These are phyloP conservation scores for Delphinus delphis DNA, from an alignment of 2,113 vertebrate species.

Conservation along the genomic window DNA sequence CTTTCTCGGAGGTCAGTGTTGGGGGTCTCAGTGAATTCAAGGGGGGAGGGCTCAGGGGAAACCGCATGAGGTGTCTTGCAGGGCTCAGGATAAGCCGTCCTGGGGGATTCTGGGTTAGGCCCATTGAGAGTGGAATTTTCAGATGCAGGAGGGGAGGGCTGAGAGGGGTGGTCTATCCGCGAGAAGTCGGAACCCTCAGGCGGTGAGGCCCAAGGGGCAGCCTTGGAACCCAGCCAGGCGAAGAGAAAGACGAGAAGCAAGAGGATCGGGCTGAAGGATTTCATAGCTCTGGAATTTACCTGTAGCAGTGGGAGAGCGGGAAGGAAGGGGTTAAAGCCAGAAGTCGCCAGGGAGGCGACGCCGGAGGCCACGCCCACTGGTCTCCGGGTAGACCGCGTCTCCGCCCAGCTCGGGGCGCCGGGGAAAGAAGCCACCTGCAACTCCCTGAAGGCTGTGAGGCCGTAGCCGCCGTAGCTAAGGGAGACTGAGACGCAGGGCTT, in stretches of 20 bases:
- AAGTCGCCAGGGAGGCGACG: rapidly evolving
- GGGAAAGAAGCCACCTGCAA: background rate
- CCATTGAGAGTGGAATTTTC: background rate
- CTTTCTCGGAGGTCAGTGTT: background rate
- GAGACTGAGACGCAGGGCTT: background rate
- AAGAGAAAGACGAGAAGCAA: slow-evolving; percentile 34
- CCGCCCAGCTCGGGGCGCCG: rapidly evolving
- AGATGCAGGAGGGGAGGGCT: background rate
- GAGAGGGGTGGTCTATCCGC: background rate
- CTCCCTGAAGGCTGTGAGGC: background rate
- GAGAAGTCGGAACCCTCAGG: background rate
- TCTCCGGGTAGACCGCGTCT: background rate
- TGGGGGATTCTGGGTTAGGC: background rate
- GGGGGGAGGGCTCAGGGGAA: background rate
- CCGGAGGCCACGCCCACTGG: too few species aligned
- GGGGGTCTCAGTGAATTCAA: background rate
- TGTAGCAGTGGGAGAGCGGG: background rate
- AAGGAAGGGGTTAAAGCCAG: background rate
- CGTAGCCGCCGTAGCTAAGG: background rate
- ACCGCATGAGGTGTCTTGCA: background rate
- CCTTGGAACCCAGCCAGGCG: background rate
- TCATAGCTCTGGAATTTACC: slow-evolving; percentile 44
- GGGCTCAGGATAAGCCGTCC: background rate
- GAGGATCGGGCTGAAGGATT: background rate
- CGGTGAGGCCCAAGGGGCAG: background rate